Base-by-base conservation (phyloP, 1,140 invertebrate species). In the Drosophila sechellia region DNA sequence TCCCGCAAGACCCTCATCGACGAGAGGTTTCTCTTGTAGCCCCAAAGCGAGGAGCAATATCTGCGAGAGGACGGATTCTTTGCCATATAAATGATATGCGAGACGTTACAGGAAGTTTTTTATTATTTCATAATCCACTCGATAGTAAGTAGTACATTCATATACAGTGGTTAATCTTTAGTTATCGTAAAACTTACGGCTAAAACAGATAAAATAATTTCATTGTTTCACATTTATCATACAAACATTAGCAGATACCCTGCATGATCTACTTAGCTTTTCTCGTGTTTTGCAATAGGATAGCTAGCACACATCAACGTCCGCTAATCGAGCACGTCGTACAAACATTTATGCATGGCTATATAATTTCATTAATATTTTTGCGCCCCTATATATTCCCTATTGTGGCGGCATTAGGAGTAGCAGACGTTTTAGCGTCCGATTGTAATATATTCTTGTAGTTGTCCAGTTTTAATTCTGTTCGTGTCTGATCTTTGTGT, bases 1-100 rank as follows among this genome's bases (percentile, higher is more conserved):
- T 81, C 90, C 1, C 63, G 69, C 2, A 92, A 92, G 68, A 92
- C 92, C 35, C 77, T 92, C 53, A 92, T 92, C 56, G 91, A 92
- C 66, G 77, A 92, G 50, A 69, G 92, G 15, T 92, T 92, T 80
- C 69, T 92, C 8, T 79, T 92, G 46, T 93, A 91, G 94, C 73
- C 63, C 37, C 54, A 42, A 39, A 31, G 22, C 12, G 63, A 83
- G 15, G 84, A 86, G 46, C 83, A 79, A 37, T 68, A 83, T 46
- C 50, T 86, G 56, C 65, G 75, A 0, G 71, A 83, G 13, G 83
- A 86, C 42, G 83, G 79, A 4, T 76, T 86, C 55, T 86, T 86
- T 68, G 83, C 70, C 22, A 76, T 86, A 35, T 86, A 22, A 68
- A 42, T 42, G 12, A 60, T 43, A 57, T 53, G 4, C 34, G 11